Evolutionary conservation across 2,888 invertebrate species (phyloP).

Genomic region (Deilephila porcellus): DNA sequence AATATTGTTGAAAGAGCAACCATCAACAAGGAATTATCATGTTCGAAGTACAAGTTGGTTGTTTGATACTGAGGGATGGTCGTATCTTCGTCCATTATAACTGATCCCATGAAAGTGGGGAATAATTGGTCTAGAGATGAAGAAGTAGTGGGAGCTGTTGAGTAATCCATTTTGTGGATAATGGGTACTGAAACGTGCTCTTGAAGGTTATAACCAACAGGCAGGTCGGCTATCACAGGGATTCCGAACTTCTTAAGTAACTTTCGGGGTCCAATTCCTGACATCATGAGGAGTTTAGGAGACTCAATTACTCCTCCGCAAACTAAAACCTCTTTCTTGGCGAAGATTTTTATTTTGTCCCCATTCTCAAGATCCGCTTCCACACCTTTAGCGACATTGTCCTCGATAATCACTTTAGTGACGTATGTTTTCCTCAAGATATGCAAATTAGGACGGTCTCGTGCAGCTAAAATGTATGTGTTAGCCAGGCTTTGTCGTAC

Average conservation of each 20-base stretch:
- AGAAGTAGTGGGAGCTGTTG: not conserved
- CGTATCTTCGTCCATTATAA: not conserved
- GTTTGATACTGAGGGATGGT: not conserved
- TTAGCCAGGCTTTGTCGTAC: constrained; percentile 38
- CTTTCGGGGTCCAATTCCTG: constrained; percentile 40
- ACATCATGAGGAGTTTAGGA: constrained; percentile 45
- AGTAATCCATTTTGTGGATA: constrained; percentile 2
- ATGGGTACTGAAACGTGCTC: constrained; percentile 37
- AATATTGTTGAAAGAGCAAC: not conserved
- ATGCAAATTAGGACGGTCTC: constrained; percentile 36
- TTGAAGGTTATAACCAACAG: constrained; percentile 46
- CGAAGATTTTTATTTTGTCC: constrained; percentile 12
- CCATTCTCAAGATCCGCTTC: constrained; percentile 29
- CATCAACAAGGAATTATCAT: not conserved
- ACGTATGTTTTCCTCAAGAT: constrained; percentile 38
- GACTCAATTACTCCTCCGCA: constrained; percentile 42
- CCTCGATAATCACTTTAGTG: constrained; percentile 36
- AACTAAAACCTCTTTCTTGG: constrained; percentile 32
- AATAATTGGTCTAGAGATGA: not conserved
- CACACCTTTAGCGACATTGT: constrained; percentile 36
- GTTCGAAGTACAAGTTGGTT: not conserved
- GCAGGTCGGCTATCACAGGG: constrained; percentile 42
- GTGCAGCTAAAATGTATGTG: constrained; percentile 34
- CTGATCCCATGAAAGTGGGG: not conserved
- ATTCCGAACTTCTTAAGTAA: constrained; percentile 40